These are phyloP conservation scores for Drosophila kepulauana DNA, from an alignment of 1,140 invertebrate species.

Conservation along the genomic window DNA sequence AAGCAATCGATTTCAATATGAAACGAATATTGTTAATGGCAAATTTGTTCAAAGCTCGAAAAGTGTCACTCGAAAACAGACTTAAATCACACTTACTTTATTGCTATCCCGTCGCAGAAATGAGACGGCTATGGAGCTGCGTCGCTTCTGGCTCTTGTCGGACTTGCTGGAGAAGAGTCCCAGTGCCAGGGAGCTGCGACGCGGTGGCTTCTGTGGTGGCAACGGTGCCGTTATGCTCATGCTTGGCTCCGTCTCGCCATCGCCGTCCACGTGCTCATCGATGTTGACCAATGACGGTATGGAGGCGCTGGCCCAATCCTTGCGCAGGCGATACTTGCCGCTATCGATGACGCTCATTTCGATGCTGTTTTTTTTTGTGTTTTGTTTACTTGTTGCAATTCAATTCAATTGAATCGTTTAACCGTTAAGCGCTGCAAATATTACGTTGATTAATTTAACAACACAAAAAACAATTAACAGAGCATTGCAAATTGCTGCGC, in stretches of 20 bases:
- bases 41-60: too few species aligned
- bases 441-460: conserved; percentile 40
- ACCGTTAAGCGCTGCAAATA: conserved; percentile 63
- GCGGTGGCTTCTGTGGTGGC: conserved; percentile 79
- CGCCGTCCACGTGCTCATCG: conserved; percentile 78
- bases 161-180: conserved; percentile 78
- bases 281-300: conserved; percentile 85
- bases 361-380: conserved; percentile 10
- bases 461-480: conserved; percentile 1
- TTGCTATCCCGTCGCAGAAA: conserved; percentile 81
- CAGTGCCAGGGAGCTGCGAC: conserved; percentile 82
- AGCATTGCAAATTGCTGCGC: conserved; percentile 52
- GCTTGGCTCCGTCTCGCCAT: conserved; percentile 54
- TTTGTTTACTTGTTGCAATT: conserved; percentile 32
- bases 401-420: conserved; percentile 14
- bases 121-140: conserved; percentile 81
- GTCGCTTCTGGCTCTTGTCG: conserved; percentile 80
- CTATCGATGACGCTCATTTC: conserved; percentile 79
- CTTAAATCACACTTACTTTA: conserved; percentile 63
- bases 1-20: too few species aligned
- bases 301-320: conserved; percentile 85
- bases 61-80: too few species aligned
- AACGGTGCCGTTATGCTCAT: conserved; percentile 68
- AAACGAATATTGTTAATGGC: too few species aligned
- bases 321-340: conserved; percentile 81